Conservation (phyloP, 2,888 invertebrate genomes). For the Pterobdella sp. region DNA sequence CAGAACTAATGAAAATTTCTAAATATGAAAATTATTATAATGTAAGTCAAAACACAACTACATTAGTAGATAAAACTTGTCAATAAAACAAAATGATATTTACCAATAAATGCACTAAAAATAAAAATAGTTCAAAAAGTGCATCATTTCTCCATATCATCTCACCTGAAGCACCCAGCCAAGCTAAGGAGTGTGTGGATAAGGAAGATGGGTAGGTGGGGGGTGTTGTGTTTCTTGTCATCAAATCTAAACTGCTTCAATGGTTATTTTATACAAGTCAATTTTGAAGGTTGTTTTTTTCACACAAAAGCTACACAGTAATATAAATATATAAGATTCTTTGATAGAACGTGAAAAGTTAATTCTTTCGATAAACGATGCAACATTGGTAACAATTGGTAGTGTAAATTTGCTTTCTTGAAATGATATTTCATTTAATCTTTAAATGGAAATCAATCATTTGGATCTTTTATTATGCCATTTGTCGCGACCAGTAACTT, state of each 20-base stretch:
- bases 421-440: too few species aligned
- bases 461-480: too few species aligned
- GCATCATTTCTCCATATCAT: not conserved
- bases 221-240: constrained; percentile 18
- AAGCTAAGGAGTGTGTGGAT: constrained; percentile 22
- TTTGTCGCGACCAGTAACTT: too few species aligned
- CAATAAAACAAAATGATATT: not conserved
- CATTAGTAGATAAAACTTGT: not conserved
- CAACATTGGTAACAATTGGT: too few species aligned
- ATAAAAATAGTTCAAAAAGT: not conserved
- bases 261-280: not conserved
- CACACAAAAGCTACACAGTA: not conserved
- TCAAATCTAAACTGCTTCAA: constrained; percentile 21
- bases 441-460: too few species aligned
- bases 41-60: too few species aligned
- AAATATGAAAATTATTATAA: too few species aligned
- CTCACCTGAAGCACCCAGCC: constrained; percentile 24
- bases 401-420: too few species aligned
- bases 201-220: constrained; percentile 25
- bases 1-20: too few species aligned
- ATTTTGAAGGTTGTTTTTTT: not conserved
- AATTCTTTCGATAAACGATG: too few species aligned
- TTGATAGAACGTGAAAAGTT: not conserved
- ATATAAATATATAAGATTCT: too few species aligned
- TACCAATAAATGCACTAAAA: not conserved